phyloP scores from a whole-genome alignment of 2,888 invertebrate genomes.

The Rhogogaster chlorosoma region DNA sequence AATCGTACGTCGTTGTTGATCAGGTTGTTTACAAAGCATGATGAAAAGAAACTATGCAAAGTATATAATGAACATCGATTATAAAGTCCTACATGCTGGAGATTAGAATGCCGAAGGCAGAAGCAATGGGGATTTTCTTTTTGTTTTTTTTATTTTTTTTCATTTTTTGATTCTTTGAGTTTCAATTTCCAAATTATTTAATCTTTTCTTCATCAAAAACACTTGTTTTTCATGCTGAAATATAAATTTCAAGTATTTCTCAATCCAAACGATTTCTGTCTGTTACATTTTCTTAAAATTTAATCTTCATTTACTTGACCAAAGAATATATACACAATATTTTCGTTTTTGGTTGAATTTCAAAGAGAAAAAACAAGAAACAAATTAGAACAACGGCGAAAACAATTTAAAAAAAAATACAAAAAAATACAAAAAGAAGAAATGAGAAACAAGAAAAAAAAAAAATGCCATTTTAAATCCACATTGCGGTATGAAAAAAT shows the following conservation, averaged over 20 bases:
- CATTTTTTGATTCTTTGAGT: no score
- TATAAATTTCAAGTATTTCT: background rate
- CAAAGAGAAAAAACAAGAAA: background rate
- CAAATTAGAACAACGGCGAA: background rate
- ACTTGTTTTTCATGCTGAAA: background rate
- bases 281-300: no score
- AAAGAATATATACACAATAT: background rate
- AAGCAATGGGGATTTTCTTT: slow-evolving; percentile 35
- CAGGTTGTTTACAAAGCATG: background rate
- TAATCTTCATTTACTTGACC: no score
- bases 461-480: slow-evolving; percentile 60
- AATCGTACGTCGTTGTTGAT: slow-evolving; percentile 35
- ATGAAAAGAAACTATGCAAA: background rate
- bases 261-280: no score
- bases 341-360: background rate
- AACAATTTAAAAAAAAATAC: background rate
- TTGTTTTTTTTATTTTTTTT: background rate
- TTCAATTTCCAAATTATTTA: background rate
- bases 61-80: slow-evolving; percentile 1
- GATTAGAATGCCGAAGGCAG: slow-evolving; percentile 45
- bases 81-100: slow-evolving; percentile 47
- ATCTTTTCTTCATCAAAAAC: background rate
- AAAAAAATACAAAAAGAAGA: no score
- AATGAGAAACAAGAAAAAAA: slow-evolving; percentile 63
- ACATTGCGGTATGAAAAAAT: slow-evolving; percentile 3